These are phyloP conservation scores for Tangachromis dhanisi DNA, from an alignment of 2,113 vertebrate genomes.

Conservation along the genomic window DNA sequence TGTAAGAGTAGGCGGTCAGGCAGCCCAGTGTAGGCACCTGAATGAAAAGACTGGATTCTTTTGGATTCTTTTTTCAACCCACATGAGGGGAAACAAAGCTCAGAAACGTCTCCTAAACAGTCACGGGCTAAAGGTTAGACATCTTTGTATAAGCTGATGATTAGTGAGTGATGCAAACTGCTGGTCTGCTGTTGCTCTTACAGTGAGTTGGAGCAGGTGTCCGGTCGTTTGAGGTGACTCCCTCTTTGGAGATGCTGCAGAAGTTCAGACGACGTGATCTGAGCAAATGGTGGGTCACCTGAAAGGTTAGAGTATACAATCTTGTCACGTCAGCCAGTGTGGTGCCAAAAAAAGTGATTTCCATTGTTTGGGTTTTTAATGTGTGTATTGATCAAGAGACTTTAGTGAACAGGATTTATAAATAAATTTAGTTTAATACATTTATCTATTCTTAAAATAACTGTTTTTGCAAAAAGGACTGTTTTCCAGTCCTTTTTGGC, in stretches of 20 bases:
- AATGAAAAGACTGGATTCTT: background rate
- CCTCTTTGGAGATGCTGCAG: slow-evolving; percentile 80
- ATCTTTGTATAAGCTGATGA: background rate
- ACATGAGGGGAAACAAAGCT: background rate
- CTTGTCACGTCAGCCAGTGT: background rate
- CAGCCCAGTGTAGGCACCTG: accelerated
- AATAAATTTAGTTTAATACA: accelerated
- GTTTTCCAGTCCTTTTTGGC: background rate
- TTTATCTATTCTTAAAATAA: background rate
- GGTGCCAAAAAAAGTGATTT: background rate
- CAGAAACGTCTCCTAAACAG: background rate
- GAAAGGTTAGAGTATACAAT: background rate
- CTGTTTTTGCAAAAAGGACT: background rate
- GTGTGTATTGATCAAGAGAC: background rate
- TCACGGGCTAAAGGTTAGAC: background rate
- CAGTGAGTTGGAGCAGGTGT: slow-evolving; percentile 77
- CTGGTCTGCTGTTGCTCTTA: slow-evolving; percentile 53
- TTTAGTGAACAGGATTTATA: background rate
- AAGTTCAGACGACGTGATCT: slow-evolving; percentile 73
- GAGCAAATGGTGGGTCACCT: slow-evolving; percentile 88
- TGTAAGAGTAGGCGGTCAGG: accelerated
- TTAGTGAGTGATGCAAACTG: background rate
- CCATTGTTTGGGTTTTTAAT: background rate
- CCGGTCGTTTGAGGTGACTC: slow-evolving; percentile 75
- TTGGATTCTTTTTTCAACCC: background rate